Conservation (phyloP, 2,888 invertebrate species). For the Lycophotia porphyrea region DNA sequence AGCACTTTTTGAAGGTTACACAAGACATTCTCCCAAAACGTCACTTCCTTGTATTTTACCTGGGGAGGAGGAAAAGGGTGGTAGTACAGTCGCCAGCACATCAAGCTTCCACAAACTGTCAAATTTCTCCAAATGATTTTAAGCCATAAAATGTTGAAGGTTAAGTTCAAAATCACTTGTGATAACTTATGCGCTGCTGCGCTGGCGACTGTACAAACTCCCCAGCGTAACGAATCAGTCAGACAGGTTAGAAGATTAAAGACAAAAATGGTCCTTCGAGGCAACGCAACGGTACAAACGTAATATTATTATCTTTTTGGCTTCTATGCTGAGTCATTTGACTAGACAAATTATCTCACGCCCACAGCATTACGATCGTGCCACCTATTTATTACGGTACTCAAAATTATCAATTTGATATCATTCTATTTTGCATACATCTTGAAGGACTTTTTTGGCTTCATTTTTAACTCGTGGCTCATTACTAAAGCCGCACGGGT, state of each 20-base stretch:
- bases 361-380: constrained; percentile 1
- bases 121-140: no score
- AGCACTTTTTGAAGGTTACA: not conserved
- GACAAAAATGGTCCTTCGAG: not conserved
- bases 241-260: not conserved
- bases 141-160: no score
- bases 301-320: not conserved
- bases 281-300: constrained; percentile 3
- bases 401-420: not conserved
- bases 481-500: not conserved
- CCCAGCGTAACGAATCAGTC: not conserved
- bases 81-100: no score
- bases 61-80: not conserved
- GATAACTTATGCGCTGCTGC: no score
- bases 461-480: not conserved
- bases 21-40: not conserved
- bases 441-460: not conserved
- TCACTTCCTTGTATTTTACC: not conserved
- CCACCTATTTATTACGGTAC: not conserved
- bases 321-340: constrained; percentile 3
- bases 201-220: not conserved
- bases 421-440: not conserved
- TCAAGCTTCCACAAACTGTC: no score
- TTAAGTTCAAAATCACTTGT: no score
- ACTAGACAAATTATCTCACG: not conserved